Evolutionary conservation across 2,113 vertebrate species (phyloP).

Genomic region (Pantherophis guttatus): DNA sequence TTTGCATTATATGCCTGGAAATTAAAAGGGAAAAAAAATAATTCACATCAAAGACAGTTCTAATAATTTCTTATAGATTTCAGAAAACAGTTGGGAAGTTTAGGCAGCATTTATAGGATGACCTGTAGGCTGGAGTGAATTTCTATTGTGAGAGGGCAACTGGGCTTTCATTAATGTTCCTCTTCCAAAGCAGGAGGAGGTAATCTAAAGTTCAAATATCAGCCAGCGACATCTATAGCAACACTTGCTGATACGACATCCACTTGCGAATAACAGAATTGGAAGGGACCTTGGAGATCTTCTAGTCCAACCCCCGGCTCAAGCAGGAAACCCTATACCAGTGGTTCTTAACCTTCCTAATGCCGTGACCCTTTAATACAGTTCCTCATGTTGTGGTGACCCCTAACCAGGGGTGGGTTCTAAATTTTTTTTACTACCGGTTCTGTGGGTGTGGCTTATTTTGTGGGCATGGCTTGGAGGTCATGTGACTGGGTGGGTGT

Average conservation of each 20-base stretch:
- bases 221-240: background rate
- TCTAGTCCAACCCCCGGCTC: background rate
- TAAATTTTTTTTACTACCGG: no score
- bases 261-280: background rate
- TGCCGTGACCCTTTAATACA: no score
- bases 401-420: no score
- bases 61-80: background rate
- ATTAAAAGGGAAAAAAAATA: no score
- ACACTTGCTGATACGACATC: background rate
- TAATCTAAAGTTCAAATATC: background rate
- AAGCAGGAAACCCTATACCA: background rate
- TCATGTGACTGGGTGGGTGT: no score
- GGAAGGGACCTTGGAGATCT: background rate
- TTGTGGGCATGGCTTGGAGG: no score
- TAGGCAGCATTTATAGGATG: background rate
- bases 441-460: no score
- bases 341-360: no score
- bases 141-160: background rate
- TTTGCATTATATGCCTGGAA: constrained; percentile 90
- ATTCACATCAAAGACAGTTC: background rate
- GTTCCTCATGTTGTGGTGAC: no score
- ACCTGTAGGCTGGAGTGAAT: background rate
- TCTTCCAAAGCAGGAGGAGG: background rate
- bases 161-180: background rate
- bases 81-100: background rate